phyloP scores from a whole-genome alignment of 2,797 vertebrate genomes.

The Etheostoma nigrum region DNA sequence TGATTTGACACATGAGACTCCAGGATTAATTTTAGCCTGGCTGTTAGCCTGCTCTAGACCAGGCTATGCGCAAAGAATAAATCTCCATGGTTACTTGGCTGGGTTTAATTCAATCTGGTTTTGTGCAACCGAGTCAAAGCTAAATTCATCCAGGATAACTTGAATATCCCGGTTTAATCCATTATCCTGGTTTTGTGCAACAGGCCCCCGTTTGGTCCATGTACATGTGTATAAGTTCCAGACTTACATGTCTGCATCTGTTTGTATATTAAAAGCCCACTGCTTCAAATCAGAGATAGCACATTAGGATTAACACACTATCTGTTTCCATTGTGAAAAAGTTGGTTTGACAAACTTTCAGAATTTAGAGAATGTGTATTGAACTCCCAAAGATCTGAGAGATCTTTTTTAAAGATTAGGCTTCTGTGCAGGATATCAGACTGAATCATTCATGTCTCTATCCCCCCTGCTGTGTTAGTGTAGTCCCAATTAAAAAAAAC shows the following conservation, averaged over 20 bases:
- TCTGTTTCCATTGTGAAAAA: slow-evolving; percentile 10
- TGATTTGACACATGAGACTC: too few species aligned
- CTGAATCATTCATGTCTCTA: slow-evolving; percentile 38
- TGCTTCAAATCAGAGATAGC: slow-evolving; percentile 4
- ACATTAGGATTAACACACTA: slow-evolving; percentile 11
- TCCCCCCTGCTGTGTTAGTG: slow-evolving; percentile 22
- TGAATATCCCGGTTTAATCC: too few species aligned
- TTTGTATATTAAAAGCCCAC: neutral
- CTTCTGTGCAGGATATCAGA: slow-evolving; percentile 31
- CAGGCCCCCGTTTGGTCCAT: neutral
- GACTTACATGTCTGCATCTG: neutral
- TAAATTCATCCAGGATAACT: too few species aligned
- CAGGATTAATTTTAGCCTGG: too few species aligned
- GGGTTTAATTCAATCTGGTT: too few species aligned
- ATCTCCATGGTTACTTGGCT: too few species aligned
- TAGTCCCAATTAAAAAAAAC: slow-evolving; percentile 33
- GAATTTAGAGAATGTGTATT: slow-evolving; percentile 19
- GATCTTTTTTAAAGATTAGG: slow-evolving; percentile 44
- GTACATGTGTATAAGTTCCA: neutral
- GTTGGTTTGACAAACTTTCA: neutral
- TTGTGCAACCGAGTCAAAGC: too few species aligned
- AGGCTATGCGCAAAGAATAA: too few species aligned
- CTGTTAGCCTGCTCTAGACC: too few species aligned
- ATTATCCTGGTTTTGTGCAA: too few species aligned
- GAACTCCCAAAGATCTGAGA: slow-evolving; percentile 32